Evolutionary conservation across 37 sponge, comb jelly and placozoan species (phyloP), one percentile per base, ranked within the genome.

Genomic region (Cliona cf. orientalis): DNA sequence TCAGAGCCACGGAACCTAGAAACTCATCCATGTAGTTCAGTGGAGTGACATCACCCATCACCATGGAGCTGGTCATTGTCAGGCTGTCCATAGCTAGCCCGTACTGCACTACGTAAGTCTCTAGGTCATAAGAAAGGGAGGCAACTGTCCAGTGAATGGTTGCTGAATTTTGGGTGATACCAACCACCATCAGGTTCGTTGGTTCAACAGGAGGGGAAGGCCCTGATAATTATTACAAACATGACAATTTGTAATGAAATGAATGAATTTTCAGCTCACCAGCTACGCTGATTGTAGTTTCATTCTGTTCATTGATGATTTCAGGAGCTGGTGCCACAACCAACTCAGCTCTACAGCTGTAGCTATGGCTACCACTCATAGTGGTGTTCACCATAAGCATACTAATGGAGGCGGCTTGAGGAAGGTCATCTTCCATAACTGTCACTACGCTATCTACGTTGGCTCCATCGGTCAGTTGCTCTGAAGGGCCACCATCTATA

Each of bases 41-140:
- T 14, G 37, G 62, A 45, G 59, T 66, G 56, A 76, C 43, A 46
- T 69, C 46, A 6, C 22, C 37, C 28, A 34, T 44, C 4, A 6
- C 46, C 31, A 23, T 32, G 5, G 12, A 36, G 46, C 76, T 74
- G 35, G 43, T 38, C 28, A 39, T 22, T 40, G 19, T 37, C 26
- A 80, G 66, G 55, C 39, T 38, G 36, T 17, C 56, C 33, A 26
- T 31, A 37, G 38, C 28, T 5, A 32, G 31, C 36, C 82, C 68
- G 75, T 81, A 87, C 19, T 45, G 19, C 29, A 87, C 66, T 0
- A 35, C n/a, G 62, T 88, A 88, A 28, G 56, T 82, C 83, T 88
- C 89, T 43, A 56, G 78, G 60, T 81, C 81, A 62, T 88, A 88
- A 32, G 78, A 45, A 2, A 88, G 31, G 1, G 19, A 12, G 45